Base-by-base conservation (phyloP, 2,797 vertebrate genomes). In the Melanotaenia nigrans region DNA sequence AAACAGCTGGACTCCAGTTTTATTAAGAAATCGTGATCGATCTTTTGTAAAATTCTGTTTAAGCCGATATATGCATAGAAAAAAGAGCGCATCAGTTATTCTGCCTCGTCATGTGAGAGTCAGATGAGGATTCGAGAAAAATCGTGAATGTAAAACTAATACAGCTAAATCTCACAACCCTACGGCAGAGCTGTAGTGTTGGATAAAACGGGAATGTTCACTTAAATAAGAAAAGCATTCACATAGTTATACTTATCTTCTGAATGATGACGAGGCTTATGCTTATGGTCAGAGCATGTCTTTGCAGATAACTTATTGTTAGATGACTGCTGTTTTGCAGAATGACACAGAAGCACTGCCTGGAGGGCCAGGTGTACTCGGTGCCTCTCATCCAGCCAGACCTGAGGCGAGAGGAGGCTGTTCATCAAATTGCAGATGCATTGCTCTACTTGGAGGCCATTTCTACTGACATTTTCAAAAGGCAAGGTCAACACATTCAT, bases 301-400 rank as follows among this genome's bases (percentile, higher is more conserved):
- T 11, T 70, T 42, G 18, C 18, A 40, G 16, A 22, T 40, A 2
- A 45, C n/a, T 32, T 16, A 59, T 13, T 0, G 22, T 54, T 13
- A 47, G 16, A 5, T 64, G 20, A 16, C 47, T 61, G 5, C 4
- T 32, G 38, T 58, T 42, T 68, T 75, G 14, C 35, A 91, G 96
- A 60, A 93, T 95, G 93, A 95, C 89, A 28, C 95, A 94, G 83
- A 96, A 95, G 77, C 93, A 89, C 79, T 94, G 93, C 82, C 77
- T 96, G 91, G 96, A 96, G 79, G 96, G 96, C 30, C 97, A 98
- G 92, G 93, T 94, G 0, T 98, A 96, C 71, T 93, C 95, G 0
- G 95, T 97, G 63, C 96, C 97, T 5, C 93, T 98, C 77, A 96
- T 97, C 85, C 96, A 97, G 89, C 93, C 96, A 0, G 96, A 97